Evolutionary conservation across 2,113 vertebrate genomes (phyloP).

Genomic region (Calonectris borealis): DNA sequence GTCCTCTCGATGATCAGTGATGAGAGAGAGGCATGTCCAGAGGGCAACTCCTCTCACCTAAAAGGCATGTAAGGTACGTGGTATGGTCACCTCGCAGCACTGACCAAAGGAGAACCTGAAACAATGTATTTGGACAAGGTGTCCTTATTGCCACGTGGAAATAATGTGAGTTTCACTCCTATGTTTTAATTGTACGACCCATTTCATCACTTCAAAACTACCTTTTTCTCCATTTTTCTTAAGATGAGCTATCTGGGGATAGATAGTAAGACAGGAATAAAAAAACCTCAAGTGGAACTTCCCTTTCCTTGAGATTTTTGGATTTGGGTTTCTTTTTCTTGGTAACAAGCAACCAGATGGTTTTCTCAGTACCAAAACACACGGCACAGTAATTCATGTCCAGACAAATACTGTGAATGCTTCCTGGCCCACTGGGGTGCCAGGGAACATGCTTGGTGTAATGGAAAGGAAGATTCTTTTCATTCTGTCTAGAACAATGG

Average conservation of each 20-base stretch:
- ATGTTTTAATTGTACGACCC: neutral
- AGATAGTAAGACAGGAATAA: neutral
- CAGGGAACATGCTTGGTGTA: neutral
- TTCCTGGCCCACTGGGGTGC: neutral
- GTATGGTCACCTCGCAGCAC: accelerated
- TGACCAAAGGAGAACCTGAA: neutral
- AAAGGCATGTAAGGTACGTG: neutral
- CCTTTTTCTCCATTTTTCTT: neutral
- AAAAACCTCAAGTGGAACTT: neutral
- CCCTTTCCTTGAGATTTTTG: neutral
- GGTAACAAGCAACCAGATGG: neutral
- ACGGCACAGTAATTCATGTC: neutral
- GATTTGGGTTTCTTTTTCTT: neutral
- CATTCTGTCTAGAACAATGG: neutral
- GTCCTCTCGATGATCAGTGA: accelerated
- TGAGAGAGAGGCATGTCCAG: neutral
- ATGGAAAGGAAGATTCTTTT: neutral
- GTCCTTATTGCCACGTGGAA: neutral
- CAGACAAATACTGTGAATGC: neutral
- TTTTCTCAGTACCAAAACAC: neutral
- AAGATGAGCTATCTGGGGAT: neutral
- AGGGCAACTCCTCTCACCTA: neutral
- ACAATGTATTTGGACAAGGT: neutral
- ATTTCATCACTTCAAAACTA: neutral
- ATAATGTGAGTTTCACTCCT: neutral